phyloP scores from a whole-genome alignment of 2,113 vertebrate genomes.

The human region GRCh38 chr2:219928501-219929000 shows the following conservation, averaged over 20 bases:
- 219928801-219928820: not conserved
- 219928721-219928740: not conserved
- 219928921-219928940: not conserved
- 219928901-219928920: not conserved
- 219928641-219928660: not conserved
- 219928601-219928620: not conserved
- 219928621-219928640: not conserved
- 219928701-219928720: not conserved
- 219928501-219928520: not conserved
- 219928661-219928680: not conserved
- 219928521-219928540: not conserved
- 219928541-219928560: not conserved
- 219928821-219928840: not conserved
- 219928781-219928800: not conserved
- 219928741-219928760: not conserved
- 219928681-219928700: not conserved
- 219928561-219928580: not conserved
- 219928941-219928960: too few species aligned
- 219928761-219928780: not conserved
- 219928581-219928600: not conserved
- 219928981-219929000: not conserved
- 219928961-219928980: not conserved
- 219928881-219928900: conserved; percentile 24
- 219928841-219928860: conserved; percentile 1
- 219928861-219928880: not conserved